phyloP scores from a whole-genome alignment of 1,140 invertebrate genomes.

The Bombus ignitus region DNA sequence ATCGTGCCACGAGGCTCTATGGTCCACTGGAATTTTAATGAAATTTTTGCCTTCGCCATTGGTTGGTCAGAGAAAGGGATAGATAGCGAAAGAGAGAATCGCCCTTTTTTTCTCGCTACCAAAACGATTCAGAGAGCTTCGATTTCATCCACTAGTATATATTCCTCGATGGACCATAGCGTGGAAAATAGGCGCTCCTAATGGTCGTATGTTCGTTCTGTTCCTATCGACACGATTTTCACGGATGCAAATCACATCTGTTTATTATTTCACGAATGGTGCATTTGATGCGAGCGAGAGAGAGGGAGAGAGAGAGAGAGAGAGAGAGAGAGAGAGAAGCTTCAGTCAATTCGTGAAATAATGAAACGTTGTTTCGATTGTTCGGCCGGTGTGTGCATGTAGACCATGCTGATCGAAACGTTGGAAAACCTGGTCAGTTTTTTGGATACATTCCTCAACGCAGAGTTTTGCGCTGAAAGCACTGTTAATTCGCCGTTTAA shows the following conservation, averaged over 20 bases:
- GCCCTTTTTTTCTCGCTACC: neutral
- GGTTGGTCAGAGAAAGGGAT: neutral
- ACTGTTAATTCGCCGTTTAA: constrained; percentile 8
- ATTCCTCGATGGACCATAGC: neutral
- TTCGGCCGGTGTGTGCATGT: neutral
- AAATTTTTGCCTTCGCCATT: constrained; percentile 20
- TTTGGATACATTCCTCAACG: neutral
- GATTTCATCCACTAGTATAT: neutral
- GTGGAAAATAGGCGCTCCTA: constrained; percentile 11
- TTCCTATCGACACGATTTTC: neutral
- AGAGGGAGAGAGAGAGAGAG: neutral
- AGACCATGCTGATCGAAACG: neutral
- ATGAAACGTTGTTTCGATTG: constrained; percentile 28
- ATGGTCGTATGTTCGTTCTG: neutral
- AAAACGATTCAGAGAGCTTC: neutral
- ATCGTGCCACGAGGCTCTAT: neutral
- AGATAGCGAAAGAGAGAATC: neutral
- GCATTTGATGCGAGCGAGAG: too few species aligned
- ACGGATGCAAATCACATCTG: constrained; percentile 9
- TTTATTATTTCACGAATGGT: constrained; percentile 2
- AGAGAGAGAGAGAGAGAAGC: neutral
- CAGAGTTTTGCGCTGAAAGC: neutral
- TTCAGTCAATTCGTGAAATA: neutral
- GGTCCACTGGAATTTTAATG: constrained; percentile 36
- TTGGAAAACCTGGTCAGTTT: constrained; percentile 14